Evolutionary conservation across 2,113 vertebrate genomes (phyloP), one percentile per base, ranked within the genome.

Genomic region (Protobothrops flavoviridis): DNA sequence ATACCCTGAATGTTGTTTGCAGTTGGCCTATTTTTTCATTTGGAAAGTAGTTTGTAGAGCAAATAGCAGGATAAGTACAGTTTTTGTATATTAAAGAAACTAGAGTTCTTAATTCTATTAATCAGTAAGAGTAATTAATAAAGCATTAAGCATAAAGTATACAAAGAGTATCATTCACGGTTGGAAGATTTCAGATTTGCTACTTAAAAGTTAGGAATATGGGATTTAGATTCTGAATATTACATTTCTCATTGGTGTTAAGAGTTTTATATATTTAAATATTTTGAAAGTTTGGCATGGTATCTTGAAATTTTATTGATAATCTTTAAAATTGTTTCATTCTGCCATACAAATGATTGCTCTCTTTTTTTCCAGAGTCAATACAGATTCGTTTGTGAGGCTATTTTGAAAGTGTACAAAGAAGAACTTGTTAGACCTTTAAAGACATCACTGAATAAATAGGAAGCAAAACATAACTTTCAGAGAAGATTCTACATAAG

Each of bases 381-480:
- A 96, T 99, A 99, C 97, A 98, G 98, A 97, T 99, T 99, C 96
- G 99, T 99, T 93, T 99, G 99, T 95, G 99, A 99, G 98, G 99
- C 99, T 97, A 99, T 99, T 97, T 97, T 99, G 98, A 99, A 98
- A 97, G 99, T 99, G 45, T 99, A 99, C 93, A 98, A 99, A 98
- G 99, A 99, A 97, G 99, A 98, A 92, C 97, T 99, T 97, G 98
- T 99, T 96, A 98, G 98, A 97, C 98, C 98, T 53, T 97, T 98
- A 95, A 98, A 97, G 92, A 94, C 97, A 87, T 96, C 96, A 91
- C 96, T 98, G 95, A 98, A 98, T 97, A 98, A 98, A 97, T 98
- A 98, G 97, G 90, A 96, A 97, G 93, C 88, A 96, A 97, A 95
- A 94, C 23, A 96, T 96, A 94, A 93, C 91, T 96, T 0, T 59